Percentiles rank a stretch among this genome's conserved stretches.
Evolutionary conservation across 2,888 invertebrate species (phyloP).

Genomic region (Euplagia quadripunctaria): DNA sequence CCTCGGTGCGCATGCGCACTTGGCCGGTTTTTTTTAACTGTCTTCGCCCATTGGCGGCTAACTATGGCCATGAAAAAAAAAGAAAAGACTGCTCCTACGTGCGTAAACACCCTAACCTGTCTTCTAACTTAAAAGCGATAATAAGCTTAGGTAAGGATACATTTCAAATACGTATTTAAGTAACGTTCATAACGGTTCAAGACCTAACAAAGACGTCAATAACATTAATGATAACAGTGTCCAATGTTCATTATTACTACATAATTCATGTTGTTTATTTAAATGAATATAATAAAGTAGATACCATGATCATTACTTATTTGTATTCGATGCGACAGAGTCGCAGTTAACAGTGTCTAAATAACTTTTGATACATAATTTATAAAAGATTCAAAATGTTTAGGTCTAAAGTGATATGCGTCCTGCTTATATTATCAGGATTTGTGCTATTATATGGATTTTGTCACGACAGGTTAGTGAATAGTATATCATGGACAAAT

Average conservation of each 20-base stretch:
- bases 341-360: conserved; percentile 29
- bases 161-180: neutral
- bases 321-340: conserved; percentile 36
- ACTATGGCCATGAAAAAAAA: neutral
- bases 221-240: conserved; percentile 75
- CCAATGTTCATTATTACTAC: conserved; percentile 66
- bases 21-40: neutral
- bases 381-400: conserved; percentile 36
- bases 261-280: conserved; percentile 49
- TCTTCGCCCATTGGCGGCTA: neutral
- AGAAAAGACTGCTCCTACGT: neutral
- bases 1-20: too few relatives aligned
- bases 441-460: conserved; percentile 42
- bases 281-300: conserved; percentile 34
- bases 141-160: neutral
- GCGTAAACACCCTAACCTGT: neutral
- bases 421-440: conserved; percentile 39
- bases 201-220: conserved; percentile 66
- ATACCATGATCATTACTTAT: conserved; percentile 34
- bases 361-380: conserved; percentile 4
- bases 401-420: conserved; percentile 37
- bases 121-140: neutral
- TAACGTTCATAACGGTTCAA: conserved; percentile 23
- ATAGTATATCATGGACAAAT: neutral
- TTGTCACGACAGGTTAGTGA: conserved; percentile 56